These are phyloP conservation scores for Scolopax bukidnonensis DNA, from an alignment of 2,797 vertebrate genomes.

Conservation along the genomic window DNA sequence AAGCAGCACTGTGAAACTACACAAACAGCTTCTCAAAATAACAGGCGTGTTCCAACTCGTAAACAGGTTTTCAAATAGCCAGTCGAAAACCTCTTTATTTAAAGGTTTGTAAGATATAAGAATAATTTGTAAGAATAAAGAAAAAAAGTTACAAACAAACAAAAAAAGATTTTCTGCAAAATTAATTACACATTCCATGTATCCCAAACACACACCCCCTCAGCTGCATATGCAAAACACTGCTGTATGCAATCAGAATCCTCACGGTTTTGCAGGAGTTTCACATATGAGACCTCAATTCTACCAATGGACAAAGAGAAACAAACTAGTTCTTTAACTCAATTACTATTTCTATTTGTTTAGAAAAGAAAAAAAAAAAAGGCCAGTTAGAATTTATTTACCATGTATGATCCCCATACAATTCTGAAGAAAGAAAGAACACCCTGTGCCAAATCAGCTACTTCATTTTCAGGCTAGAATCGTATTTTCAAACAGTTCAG, in stretches of 20 bases:
- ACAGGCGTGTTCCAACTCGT: accelerated
- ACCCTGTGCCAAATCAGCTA: not conserved
- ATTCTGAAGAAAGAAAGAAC: not conserved
- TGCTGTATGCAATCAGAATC: not conserved
- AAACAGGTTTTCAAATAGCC: not conserved
- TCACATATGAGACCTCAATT: not conserved
- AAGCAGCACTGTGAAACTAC: not conserved
- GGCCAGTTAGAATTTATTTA: not conserved
- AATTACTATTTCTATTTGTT: not conserved
- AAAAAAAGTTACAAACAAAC: not conserved
- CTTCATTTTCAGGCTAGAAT: not conserved
- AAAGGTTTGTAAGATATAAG: too few species aligned
- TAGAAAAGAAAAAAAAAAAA: not conserved
- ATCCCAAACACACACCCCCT: not conserved
- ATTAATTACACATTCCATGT: not conserved
- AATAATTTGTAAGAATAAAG: not conserved
- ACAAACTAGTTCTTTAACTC: not conserved
- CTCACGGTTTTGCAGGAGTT: not conserved
- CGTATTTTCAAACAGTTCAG: not conserved
- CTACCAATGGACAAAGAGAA: not conserved
- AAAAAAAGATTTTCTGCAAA: not conserved
- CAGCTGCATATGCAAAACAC: not conserved
- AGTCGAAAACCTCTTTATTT: not conserved
- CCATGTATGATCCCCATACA: accelerated
- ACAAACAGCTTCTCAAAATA: not conserved